phyloP scores from a whole-genome alignment of 1,140 invertebrate genomes.

The Drosophila hydei region DNA sequence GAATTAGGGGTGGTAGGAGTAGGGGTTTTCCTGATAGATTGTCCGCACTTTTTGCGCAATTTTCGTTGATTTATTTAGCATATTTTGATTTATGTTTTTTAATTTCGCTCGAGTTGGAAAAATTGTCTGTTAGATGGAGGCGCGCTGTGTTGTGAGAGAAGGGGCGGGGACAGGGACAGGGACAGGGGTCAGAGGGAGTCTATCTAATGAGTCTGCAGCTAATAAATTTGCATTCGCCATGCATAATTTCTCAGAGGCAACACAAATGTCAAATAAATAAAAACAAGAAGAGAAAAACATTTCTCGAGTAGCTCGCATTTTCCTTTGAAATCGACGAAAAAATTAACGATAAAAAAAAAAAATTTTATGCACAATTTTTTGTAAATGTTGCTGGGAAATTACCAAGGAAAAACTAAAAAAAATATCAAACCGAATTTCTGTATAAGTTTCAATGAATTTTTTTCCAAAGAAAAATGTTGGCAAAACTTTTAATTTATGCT shows the following conservation, averaged over 20 bases:
- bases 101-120: slow-evolving; percentile 55
- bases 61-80: slow-evolving; percentile 70
- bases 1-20: background rate
- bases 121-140: slow-evolving; percentile 10
- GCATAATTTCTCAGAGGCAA: slow-evolving; percentile 62
- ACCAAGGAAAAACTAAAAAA: background rate
- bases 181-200: background rate
- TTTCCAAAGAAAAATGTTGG: slow-evolving; percentile 8
- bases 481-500: background rate
- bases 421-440: slow-evolving; percentile 5
- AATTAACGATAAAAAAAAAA: background rate
- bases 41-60: slow-evolving; percentile 48
- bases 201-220: slow-evolving; percentile 53
- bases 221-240: slow-evolving; percentile 74
- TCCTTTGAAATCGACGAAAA: slow-evolving; percentile 12
- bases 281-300: slow-evolving; percentile 14
- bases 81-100: slow-evolving; percentile 73
- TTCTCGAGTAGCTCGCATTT: slow-evolving; percentile 12
- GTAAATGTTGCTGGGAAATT: slow-evolving; percentile 5
- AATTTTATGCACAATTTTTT: slow-evolving; percentile 8
- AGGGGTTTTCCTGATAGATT: slow-evolving; percentile 16
- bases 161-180: background rate
- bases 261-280: slow-evolving; percentile 74
- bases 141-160: background rate
- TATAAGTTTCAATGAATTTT: slow-evolving; percentile 15